Evolutionary conservation across 1,140 invertebrate genomes (phyloP), one percentile per base, ranked within the genome.

Genomic region (Heliconius hewitsoni): DNA sequence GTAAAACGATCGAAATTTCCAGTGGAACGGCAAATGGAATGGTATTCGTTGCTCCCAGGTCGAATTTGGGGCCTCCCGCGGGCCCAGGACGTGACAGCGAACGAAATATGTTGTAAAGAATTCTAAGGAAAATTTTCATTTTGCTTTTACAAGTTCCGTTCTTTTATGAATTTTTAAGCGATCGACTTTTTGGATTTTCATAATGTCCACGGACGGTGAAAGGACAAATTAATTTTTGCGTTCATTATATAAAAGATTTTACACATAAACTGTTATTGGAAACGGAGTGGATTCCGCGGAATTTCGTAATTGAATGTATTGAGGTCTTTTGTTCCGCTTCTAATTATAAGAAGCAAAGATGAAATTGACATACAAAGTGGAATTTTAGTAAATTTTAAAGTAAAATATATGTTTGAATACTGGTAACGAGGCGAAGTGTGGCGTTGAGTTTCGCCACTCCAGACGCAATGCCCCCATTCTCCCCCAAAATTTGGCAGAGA

Each of bases 51-150:
- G 70, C 55, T 81, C 80, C 80, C 80, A 72, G 76, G 80, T 78
- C 77, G 75, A 76, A 81, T 81, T 81, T 73, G 55, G 76, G 78
- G 70, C 27, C 55, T 81, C 80, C 76, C 80, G 23, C 23, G 77
- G 80, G 80, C 74, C 72, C 23, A 27, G 73, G 71, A 71, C 76
- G 80, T 81, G 80, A 81, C 76, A 73, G 73, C 55, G 72, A 78
- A 73, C 76, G 76, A 78, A 81, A 81, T 81, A 78, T 81, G 76
- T 81, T 78, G 66, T 78, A 81, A 74, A 73, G 77, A 82, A 81
- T 75, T 78, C 72, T 55, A 30, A 42, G 70, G 42, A 70, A 78
- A 73, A 74, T 55, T 78, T 55, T 78, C 71, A 70, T 72, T 78
- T 81, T 71, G 19, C 57, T 60, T 37, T 81, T 34, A 60, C 52